phyloP scores from a whole-genome alignment of 2,888 invertebrate species.

The Sarcophaga subvicina region DNA sequence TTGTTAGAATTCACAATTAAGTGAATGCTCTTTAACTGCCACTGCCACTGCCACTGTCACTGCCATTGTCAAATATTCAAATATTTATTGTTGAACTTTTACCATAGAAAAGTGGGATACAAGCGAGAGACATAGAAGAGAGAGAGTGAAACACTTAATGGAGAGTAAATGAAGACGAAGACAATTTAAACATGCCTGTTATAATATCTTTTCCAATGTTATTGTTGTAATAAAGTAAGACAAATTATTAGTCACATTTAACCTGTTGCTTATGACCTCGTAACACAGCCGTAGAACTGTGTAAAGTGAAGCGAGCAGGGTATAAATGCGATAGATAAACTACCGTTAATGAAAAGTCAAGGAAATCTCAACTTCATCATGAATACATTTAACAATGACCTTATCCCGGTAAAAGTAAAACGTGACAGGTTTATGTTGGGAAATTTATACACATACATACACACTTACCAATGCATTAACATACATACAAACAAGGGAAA shows the following conservation, averaged over 20 bases:
- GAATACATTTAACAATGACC: slow-evolving; percentile 58
- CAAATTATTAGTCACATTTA: slow-evolving; percentile 47
- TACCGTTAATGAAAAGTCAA: slow-evolving; percentile 57
- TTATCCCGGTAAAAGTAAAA: slow-evolving; percentile 64
- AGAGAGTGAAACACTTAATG: neutral
- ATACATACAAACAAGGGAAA: slow-evolving; percentile 2
- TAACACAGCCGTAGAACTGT: neutral
- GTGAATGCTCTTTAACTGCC: neutral
- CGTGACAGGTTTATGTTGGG: slow-evolving; percentile 18
- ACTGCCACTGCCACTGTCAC: too few species aligned
- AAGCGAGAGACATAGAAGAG: too few species aligned
- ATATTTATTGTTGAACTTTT: too few species aligned
- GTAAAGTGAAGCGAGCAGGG: neutral
- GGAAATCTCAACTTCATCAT: slow-evolving; percentile 40
- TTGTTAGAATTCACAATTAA: neutral
- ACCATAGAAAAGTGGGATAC: too few species aligned
- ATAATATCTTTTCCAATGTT: neutral
- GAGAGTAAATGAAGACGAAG: neutral
- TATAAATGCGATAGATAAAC: slow-evolving; percentile 15
- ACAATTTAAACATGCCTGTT: neutral
- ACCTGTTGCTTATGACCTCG: slow-evolving; percentile 56
- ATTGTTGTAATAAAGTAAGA: slow-evolving; percentile 14
- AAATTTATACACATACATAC: neutral
- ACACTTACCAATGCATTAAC: neutral
- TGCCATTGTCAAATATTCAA: too few species aligned